A percentile compares a stretch with the other conserved stretches of the same genome.
Evolutionary conservation across 2,113 vertebrate species (phyloP).

Genomic region (Mus pahari): DNA sequence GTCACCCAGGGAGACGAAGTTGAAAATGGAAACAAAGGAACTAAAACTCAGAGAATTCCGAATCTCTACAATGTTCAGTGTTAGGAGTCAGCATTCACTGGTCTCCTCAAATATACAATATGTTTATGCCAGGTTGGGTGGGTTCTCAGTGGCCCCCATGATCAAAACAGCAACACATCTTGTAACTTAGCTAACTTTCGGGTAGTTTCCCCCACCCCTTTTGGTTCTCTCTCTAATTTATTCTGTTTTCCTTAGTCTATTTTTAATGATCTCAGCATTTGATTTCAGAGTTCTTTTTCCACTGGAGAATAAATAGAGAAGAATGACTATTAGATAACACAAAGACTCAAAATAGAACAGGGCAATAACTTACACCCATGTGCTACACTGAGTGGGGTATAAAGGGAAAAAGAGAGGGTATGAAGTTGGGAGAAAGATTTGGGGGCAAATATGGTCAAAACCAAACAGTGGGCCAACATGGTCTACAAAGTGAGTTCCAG

Average conservation of each 20-base stretch:
- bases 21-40: conserved; percentile 28
- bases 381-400: too few relatives aligned
- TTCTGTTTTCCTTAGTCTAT: conserved; percentile 40
- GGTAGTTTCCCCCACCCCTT: not conserved
- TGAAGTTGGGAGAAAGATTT: not conserved
- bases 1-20: not conserved
- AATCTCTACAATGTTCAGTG: not conserved
- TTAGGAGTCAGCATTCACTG: not conserved
- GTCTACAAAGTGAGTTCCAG: too few relatives aligned
- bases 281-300: conserved; percentile 12
- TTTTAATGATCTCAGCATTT: conserved; percentile 36
- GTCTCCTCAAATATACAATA: not conserved
- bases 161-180: conserved; percentile 47
- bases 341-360: not conserved
- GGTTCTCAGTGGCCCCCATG: conserved; percentile 16
- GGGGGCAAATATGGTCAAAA: not conserved
- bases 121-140: not conserved
- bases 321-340: not conserved
- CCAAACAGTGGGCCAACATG: too few relatives aligned
- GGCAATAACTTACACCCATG: not conserved
- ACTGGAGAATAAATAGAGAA: not conserved
- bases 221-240: conserved; percentile 11
- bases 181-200: conserved; percentile 30
- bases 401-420: not conserved
- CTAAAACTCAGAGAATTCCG: not conserved